Evolutionary conservation across 2,888 invertebrate species (phyloP).

Genomic region (Polyommatus iphigenia): DNA sequence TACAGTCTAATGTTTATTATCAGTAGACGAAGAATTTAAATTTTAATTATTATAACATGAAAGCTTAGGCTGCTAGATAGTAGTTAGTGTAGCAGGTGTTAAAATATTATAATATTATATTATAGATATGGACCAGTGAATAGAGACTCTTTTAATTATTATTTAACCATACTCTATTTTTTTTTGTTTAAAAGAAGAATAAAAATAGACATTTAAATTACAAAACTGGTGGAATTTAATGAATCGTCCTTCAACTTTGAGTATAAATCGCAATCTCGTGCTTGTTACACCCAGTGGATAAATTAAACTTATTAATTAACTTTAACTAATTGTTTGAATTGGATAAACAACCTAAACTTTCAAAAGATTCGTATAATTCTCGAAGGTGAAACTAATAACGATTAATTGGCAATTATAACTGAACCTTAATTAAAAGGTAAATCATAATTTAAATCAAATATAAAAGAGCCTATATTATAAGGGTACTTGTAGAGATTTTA

Average conservation of each 20-base stretch:
- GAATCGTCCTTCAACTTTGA: constrained; percentile 32
- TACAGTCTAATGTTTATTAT: too few species aligned
- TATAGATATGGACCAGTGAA: neutral
- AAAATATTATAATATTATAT: neutral
- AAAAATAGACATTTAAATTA: neutral
- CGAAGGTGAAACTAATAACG: neutral
- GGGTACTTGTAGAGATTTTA: constrained; percentile 37
- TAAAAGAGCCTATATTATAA: neutral
- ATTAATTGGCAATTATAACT: neutral
- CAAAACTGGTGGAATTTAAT: neutral
- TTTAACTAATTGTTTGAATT: constrained; percentile 24
- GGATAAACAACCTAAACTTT: neutral
- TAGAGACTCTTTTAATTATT: neutral
- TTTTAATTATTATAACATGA: too few species aligned
- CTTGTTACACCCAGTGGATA: constrained; percentile 55
- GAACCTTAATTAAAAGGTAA: neutral
- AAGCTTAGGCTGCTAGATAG: too few species aligned
- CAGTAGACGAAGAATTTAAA: too few species aligned
- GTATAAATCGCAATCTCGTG: constrained; percentile 50
- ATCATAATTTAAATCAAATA: neutral
- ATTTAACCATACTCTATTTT: neutral
- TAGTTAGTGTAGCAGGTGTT: too few species aligned
- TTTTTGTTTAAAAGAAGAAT: neutral
- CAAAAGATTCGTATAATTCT: neutral
- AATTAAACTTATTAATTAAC: constrained; percentile 32